Conservation (phyloP, 2,113 vertebrate genomes). For the Dipodomys ordii region DNA sequence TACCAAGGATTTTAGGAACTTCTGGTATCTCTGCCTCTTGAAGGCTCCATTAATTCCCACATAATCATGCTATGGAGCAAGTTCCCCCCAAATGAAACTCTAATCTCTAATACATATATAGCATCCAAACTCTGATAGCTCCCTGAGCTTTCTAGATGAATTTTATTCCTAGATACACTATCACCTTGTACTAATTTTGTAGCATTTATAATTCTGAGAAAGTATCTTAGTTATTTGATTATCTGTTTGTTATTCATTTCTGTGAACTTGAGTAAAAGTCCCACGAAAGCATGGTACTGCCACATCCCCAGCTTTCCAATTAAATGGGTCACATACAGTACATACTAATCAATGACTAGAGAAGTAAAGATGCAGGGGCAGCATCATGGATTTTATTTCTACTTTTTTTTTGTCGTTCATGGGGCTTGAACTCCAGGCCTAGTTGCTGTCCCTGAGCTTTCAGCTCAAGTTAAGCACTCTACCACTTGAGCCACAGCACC, state of each 20-base stretch:
- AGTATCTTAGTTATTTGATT: neutral
- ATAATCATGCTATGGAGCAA: neutral
- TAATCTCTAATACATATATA: neutral
- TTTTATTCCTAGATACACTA: neutral
- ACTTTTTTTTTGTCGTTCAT: too few species aligned
- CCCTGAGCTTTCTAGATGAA: neutral
- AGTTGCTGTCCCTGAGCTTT: too few species aligned
- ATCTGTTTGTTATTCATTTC: neutral
- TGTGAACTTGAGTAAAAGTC: conserved; percentile 10
- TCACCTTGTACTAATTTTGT: neutral
- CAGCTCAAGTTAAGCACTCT: too few species aligned
- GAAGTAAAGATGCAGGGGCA: neutral
- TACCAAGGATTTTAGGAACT: neutral
- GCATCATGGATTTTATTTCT: neutral
- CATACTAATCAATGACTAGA: neutral
- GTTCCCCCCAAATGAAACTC: neutral
- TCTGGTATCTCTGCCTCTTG: too few species aligned
- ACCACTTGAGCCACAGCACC: too few species aligned
- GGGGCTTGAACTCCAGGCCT: too few species aligned
- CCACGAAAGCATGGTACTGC: neutral
- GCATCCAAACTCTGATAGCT: neutral
- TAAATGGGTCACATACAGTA: neutral
- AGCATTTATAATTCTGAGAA: conserved; percentile 9
- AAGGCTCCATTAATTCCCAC: neutral
- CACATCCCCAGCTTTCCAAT: neutral